Percentiles rank a stretch among this genome's conserved stretches.
Conservation (phyloP, 2,113 vertebrate species). For the Neoarius graeffei region DNA sequence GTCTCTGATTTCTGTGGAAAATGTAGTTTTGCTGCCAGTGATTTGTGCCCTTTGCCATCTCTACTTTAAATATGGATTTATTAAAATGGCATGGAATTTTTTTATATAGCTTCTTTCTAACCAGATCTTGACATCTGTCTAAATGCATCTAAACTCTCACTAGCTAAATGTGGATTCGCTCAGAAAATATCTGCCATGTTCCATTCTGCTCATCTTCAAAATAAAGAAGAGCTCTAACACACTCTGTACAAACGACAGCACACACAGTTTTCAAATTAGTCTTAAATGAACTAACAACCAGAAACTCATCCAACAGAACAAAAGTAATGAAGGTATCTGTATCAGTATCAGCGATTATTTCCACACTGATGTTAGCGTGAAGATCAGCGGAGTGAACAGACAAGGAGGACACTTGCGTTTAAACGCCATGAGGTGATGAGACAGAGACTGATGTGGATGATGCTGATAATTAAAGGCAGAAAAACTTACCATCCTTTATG, state of each 20-base stretch:
- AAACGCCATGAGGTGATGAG: not conserved
- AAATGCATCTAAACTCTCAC: not conserved
- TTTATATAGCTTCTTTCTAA: not conserved
- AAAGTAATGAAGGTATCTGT: not conserved
- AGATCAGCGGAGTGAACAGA: not conserved
- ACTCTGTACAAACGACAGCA: not conserved
- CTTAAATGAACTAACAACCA: not conserved
- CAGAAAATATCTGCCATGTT: not conserved
- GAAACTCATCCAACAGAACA: not conserved
- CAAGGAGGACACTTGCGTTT: not conserved
- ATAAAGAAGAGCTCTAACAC: not conserved
- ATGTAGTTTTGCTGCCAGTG: not conserved
- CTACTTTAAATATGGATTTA: not conserved
- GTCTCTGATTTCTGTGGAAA: not conserved
- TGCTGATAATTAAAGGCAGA: not conserved
- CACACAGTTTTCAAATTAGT: not conserved
- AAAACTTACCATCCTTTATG: not conserved
- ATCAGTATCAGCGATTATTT: not conserved
- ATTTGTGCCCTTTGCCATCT: not conserved
- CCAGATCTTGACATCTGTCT: no score
- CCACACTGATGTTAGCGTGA: not conserved
- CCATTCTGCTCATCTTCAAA: not conserved
- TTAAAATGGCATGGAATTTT: not conserved
- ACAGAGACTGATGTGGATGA: not conserved
- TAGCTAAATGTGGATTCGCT: not conserved